Percentiles rank a stretch among this genome's conserved stretches.
Evolutionary conservation across 2,888 invertebrate genomes (phyloP).

Genomic region (Metopia argyrocephala): DNA sequence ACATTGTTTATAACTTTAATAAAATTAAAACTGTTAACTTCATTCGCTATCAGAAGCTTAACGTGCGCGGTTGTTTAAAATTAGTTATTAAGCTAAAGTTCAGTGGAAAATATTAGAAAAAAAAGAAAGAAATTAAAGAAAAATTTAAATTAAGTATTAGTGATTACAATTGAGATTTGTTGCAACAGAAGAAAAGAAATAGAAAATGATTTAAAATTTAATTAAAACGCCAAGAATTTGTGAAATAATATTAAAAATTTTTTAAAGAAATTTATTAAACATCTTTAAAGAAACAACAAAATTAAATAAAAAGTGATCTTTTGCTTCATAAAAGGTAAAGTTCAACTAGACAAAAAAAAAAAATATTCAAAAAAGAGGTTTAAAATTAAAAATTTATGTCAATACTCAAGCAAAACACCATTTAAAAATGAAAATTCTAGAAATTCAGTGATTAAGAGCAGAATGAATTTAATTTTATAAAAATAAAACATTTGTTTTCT

Average conservation of each 20-base stretch:
- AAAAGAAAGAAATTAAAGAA: background rate
- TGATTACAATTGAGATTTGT: background rate
- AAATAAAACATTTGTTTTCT: too few relatives aligned
- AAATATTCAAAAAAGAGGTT: background rate
- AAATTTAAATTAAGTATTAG: background rate
- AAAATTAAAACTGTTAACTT: slow-evolving; percentile 49
- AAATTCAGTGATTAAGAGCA: too few relatives aligned
- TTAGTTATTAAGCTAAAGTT: slow-evolving; percentile 7
- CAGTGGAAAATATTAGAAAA: background rate
- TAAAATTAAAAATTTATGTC: too few relatives aligned
- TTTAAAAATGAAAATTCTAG: too few relatives aligned
- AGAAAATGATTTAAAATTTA: background rate
- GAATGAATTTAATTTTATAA: too few relatives aligned
- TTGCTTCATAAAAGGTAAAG: slow-evolving; percentile 20
- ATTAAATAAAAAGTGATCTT: slow-evolving; percentile 9
- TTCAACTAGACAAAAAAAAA: background rate
- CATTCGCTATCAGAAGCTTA: slow-evolving; percentile 50
- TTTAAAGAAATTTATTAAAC: background rate
- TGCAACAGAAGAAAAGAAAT: background rate
- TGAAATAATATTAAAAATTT: background rate
- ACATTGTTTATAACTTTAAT: slow-evolving; percentile 54
- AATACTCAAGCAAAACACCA: too few relatives aligned
- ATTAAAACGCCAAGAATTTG: background rate
- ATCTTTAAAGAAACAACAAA: background rate
- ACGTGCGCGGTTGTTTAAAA: slow-evolving; percentile 49